Conservation (phyloP, 1,140 invertebrate species). For the Paralvinella palmiformis region DNA sequence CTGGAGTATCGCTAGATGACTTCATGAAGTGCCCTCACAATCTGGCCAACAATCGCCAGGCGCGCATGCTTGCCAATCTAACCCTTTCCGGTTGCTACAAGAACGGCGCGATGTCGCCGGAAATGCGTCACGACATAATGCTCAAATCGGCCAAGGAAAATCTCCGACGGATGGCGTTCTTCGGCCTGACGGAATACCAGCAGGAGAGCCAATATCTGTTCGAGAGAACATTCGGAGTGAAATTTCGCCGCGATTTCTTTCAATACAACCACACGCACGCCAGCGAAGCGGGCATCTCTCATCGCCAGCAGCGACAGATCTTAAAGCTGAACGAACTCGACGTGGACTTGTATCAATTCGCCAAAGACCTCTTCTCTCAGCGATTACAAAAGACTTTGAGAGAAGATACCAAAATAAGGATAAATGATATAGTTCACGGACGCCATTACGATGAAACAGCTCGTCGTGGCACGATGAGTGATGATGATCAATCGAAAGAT, state of each 20-base stretch:
- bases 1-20: conserved; percentile 66
- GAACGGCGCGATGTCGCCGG: conserved; percentile 62
- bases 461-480: too few relatives aligned
- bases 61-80: conserved; percentile 86
- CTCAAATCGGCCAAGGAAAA: conserved; percentile 92
- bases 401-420: background rate
- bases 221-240: conserved; percentile 91
- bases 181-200: conserved; percentile 93
- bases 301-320: conserved; percentile 17
- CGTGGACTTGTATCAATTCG: conserved; percentile 88
- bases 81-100: conserved; percentile 94
- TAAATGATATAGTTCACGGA: background rate
- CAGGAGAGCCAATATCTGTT: conserved; percentile 91
- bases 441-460: background rate
- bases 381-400: conserved; percentile 45
- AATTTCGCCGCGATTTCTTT: conserved; percentile 45
- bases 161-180: conserved; percentile 89
- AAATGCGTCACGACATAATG: conserved; percentile 59
- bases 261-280: conserved; percentile 43
- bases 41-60: conserved; percentile 92
- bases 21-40: conserved; percentile 88
- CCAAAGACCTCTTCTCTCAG: conserved; percentile 78
- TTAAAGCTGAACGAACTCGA: conserved; percentile 71
- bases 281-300: background rate
- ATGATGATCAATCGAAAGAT: background rate